Conservation (phyloP, 92 coral and sea anemone genomes). For the Paramuricea clavata region DNA sequence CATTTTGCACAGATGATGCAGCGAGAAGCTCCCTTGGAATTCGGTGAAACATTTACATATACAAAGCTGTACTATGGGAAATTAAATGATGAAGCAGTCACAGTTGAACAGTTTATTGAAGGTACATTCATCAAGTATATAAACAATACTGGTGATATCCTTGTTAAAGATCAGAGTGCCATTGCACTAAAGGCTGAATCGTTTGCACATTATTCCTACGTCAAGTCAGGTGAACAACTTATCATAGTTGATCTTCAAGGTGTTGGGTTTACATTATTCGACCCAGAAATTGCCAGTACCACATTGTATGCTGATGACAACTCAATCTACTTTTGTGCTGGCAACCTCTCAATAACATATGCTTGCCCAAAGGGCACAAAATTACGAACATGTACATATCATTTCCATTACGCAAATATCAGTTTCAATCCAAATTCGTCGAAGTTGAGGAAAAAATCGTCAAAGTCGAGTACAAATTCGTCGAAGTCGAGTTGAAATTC, state of each 20-base stretch:
- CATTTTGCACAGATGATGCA: not conserved
- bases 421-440: too few species aligned
- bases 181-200: conserved; percentile 54
- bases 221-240: conserved; percentile 43
- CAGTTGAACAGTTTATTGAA: not conserved
- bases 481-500: too few species aligned
- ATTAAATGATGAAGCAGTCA: not conserved
- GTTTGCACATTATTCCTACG: conserved; percentile 64
- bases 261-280: conserved; percentile 29
- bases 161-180: conserved; percentile 34
- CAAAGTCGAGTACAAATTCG: too few species aligned
- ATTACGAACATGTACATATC: too few species aligned
- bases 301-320: conserved; percentile 36
- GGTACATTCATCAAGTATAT: not conserved
- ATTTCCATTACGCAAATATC: too few species aligned
- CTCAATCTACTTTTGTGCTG: conserved; percentile 52
- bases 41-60: not conserved
- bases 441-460: too few species aligned
- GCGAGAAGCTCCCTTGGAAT: not conserved
- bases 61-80: not conserved
- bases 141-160: not conserved
- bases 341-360: conserved; percentile 46
- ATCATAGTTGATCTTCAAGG: conserved; percentile 71
- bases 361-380: too few species aligned
- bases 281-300: conserved; percentile 63